phyloP scores from a whole-genome alignment of 2,888 invertebrate species.

The Polydrusus pterygomalis region DNA sequence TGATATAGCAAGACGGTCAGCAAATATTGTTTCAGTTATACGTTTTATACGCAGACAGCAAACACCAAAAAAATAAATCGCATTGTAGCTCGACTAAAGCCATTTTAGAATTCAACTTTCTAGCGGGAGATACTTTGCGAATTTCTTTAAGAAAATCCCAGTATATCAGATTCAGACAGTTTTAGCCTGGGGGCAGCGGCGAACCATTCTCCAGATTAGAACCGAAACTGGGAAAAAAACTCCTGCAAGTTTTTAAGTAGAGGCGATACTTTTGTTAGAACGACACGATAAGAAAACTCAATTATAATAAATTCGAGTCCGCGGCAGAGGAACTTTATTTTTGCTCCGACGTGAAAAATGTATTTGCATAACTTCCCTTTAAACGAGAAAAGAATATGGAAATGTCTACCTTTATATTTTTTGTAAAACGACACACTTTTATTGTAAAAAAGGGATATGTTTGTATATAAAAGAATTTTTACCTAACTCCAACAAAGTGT shows the following conservation, averaged over 20 bases:
- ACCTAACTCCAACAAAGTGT: no score
- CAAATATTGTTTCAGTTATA: no score
- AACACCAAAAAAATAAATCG: not conserved
- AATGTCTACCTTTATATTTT: constrained; percentile 24
- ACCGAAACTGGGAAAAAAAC: constrained; percentile 28
- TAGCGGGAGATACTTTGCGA: constrained; percentile 6
- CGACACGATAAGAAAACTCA: constrained; percentile 55
- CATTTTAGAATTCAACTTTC: constrained; percentile 11
- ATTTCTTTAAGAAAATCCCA: constrained; percentile 35
- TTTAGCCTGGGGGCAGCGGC: constrained; percentile 44
- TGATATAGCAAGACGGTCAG: no score
- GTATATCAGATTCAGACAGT: constrained; percentile 55
- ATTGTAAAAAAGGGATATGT: not conserved
- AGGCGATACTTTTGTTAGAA: constrained; percentile 49
- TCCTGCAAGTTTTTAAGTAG: constrained; percentile 33
- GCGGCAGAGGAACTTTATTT: constrained; percentile 46
- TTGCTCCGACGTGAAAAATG: constrained; percentile 48
- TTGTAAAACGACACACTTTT: not conserved
- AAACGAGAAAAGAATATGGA: constrained; percentile 45
- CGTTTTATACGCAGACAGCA: no score
- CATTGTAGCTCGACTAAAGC: constrained; percentile 14
- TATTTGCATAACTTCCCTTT: constrained; percentile 54
- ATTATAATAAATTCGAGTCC: constrained; percentile 57
- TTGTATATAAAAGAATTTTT: not conserved
- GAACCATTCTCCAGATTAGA: constrained; percentile 50